phyloP scores from a whole-genome alignment of 1,140 invertebrate species.

The Archivesica marissinica region DNA sequence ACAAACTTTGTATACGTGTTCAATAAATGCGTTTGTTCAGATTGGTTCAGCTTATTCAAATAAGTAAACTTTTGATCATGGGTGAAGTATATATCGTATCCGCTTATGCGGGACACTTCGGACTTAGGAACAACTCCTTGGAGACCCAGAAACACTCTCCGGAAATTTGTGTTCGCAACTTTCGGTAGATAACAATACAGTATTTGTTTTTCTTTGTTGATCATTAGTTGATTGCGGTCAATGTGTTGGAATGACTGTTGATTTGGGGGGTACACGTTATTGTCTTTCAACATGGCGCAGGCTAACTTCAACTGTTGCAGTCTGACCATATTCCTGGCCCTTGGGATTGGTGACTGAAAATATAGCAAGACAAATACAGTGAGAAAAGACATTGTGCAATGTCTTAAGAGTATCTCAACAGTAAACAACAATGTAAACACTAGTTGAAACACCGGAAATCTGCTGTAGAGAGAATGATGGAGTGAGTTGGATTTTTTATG shows the following conservation, averaged over 20 bases:
- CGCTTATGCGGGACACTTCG: not conserved
- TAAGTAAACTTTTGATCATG: slow-evolving; percentile 16
- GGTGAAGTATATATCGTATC: slow-evolving; percentile 49
- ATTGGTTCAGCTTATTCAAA: not conserved
- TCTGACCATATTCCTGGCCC: not conserved
- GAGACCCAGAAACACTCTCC: slow-evolving; percentile 34
- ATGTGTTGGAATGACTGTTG: not conserved
- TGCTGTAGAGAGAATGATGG: too few species aligned
- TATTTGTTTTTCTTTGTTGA: not conserved
- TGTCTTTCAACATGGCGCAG: not conserved
- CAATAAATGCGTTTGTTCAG: not conserved
- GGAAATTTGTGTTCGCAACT: slow-evolving; percentile 54
- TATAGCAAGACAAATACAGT: too few species aligned
- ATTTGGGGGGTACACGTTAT: not conserved
- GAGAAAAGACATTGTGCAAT: too few species aligned
- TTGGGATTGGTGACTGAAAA: too few species aligned
- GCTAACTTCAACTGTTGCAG: not conserved
- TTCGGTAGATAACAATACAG: slow-evolving; percentile 47
- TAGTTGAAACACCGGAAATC: too few species aligned
- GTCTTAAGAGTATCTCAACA: too few species aligned
- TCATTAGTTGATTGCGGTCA: not conserved
- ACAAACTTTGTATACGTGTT: slow-evolving; percentile 29
- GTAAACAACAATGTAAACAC: too few species aligned
- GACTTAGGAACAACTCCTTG: slow-evolving; percentile 13
- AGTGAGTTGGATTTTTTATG: too few species aligned